A percentile compares a stretch with the other conserved stretches of the same genome.
Conservation (phyloP, 1,140 invertebrate genomes). For the Parapsyche elsis region DNA sequence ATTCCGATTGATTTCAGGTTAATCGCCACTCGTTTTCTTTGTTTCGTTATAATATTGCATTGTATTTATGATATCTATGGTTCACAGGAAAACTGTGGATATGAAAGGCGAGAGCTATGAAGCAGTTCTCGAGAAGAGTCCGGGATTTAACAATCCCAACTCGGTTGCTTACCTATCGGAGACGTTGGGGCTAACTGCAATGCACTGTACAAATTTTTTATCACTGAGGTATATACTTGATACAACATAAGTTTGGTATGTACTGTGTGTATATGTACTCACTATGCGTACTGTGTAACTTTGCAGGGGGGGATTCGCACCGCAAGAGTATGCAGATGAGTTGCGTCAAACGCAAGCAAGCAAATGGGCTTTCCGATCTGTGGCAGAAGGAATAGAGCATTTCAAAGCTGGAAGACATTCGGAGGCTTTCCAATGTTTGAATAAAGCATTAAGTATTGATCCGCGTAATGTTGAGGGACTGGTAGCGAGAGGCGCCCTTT, state of each 20-base stretch:
- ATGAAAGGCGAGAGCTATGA: constrained; percentile 85
- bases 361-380: constrained; percentile 92
- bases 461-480: constrained; percentile 93
- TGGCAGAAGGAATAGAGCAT: constrained; percentile 92
- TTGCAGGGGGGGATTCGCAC: constrained; percentile 78
- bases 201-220: constrained; percentile 80
- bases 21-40: not conserved
- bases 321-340: constrained; percentile 83
- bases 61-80: constrained; percentile 4
- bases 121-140: constrained; percentile 83
- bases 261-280: constrained; percentile 1
- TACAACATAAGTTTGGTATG: not conserved
- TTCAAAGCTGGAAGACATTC: constrained; percentile 91
- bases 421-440: constrained; percentile 95
- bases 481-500: constrained; percentile 92
- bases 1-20: constrained; percentile 16
- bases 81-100: constrained; percentile 80
- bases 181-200: constrained; percentile 76
- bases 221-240: constrained; percentile 74
- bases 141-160: constrained; percentile 91
- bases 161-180: constrained; percentile 83
- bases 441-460: constrained; percentile 93
- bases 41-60: not conserved
- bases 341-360: constrained; percentile 88
- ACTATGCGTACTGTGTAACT: constrained; percentile 42